Percentiles rank a stretch among this genome's conserved stretches.
Conservation (phyloP, 2,797 vertebrate genomes). For the Molossus alvarezi region DNA sequence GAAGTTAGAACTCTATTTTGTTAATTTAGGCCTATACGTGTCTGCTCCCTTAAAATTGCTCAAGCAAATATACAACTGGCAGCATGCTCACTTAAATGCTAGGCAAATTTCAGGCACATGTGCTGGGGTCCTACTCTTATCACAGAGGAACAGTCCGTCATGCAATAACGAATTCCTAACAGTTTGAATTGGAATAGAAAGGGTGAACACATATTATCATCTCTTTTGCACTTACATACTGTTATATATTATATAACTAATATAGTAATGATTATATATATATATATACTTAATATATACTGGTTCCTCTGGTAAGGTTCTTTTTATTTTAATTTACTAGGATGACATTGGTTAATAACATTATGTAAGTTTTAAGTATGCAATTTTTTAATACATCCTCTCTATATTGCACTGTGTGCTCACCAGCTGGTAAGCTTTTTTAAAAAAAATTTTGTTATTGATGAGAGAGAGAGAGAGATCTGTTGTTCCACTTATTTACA, state of each 20-base stretch:
- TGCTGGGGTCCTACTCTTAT: not conserved
- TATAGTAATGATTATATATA: not conserved
- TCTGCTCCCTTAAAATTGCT: constrained; percentile 49
- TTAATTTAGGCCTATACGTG: constrained; percentile 8
- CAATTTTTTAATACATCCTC: not conserved
- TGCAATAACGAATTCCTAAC: not conserved
- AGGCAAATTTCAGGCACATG: constrained; percentile 3
- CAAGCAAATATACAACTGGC: not conserved
- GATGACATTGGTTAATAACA: not conserved
- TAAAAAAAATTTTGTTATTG: not conserved
- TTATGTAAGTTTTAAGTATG: not conserved
- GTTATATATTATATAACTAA: not conserved
- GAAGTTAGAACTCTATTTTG: not conserved
- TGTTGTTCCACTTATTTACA: not conserved
- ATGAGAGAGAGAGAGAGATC: not conserved
- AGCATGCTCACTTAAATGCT: not conserved
- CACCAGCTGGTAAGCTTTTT: not conserved
- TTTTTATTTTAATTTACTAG: not conserved
- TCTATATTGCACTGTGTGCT: not conserved
- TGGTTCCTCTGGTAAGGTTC: not conserved
- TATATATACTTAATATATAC: too few relatives aligned
- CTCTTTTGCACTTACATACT: not conserved
- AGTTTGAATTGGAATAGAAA: not conserved
- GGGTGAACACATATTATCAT: not conserved
- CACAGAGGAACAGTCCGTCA: not conserved